Evolutionary conservation across 2,888 invertebrate genomes (phyloP), one percentile per base, ranked within the genome.

Genomic region (Malthinus seriepunctatus): DNA sequence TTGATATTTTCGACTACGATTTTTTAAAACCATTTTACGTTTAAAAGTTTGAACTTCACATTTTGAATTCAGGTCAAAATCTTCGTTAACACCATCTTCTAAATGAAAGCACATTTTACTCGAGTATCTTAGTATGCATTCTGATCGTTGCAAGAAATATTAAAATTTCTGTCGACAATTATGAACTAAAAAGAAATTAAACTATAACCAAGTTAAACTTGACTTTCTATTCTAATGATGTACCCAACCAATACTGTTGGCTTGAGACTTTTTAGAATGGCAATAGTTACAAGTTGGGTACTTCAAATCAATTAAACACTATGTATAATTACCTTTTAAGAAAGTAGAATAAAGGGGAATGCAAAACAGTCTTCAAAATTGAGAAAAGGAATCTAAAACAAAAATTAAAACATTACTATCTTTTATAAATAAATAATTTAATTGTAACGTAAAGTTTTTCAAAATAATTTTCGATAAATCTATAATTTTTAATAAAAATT

Each of bases 401-500:
- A 42, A 49, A 42, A 15, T 42, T 9, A 42, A 6, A 3, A 12
- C 11, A 50, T 31, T 39, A 34, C 33, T 9, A 35, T 31, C 48
- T 50, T 42, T 42, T 47, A 23, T 5, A 23, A 23, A 23, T 23
- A 23, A 23, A 23, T 23, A 23, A 23, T 3, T 23, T 23, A n/a
- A 23, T 23, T 23, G 23, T 23, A 23, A 23, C 2, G 23, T 3
- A 2, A 5, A 23, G 5, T 2, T 23, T 23, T 23, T 3, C 39
- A 32, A 46, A 47, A 11, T 12, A 50, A 35, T 11, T 45, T 32
- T 50, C 38, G 60, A 66, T 71, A 76, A 74, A n/a, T n/a, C 73
- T 69, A 74, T 74, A 53, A 76, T 69, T 73, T 74, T 75, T 72
- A 74, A 74, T 72, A 74, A 74, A 76, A 74, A 72, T 71, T 32